These are phyloP conservation scores for Drosophila bifasciata DNA, from an alignment of 1,140 invertebrate species.

Conservation along the genomic window DNA sequence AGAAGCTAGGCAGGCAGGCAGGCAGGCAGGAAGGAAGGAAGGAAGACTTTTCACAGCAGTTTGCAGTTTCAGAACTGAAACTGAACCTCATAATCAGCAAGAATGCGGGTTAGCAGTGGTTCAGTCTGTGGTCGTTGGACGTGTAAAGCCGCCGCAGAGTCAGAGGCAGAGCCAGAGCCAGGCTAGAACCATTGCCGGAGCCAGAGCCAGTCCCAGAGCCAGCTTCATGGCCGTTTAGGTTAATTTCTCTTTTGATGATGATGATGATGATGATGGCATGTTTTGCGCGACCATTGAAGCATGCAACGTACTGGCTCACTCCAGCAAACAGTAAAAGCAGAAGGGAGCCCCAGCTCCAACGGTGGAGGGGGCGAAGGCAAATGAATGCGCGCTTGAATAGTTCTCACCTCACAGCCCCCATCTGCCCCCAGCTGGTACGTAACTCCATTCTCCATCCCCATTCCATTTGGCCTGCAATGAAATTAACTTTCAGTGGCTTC, in stretches of 20 bases:
- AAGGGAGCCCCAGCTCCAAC: constrained; percentile 4
- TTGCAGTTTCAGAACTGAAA: constrained; percentile 44
- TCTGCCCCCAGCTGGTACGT: not conserved
- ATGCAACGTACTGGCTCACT: constrained; percentile 74
- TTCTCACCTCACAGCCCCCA: constrained; percentile 35
- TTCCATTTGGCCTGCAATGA: constrained; percentile 14
- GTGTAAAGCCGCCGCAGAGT: constrained; percentile 44
- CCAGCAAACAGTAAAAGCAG: constrained; percentile 41
- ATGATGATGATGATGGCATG: constrained; percentile 75
- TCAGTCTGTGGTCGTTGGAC: constrained; percentile 17
- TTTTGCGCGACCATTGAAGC: constrained; percentile 77
- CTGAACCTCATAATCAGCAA: constrained; percentile 62
- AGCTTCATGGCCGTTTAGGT: constrained; percentile 79
- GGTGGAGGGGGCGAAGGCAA: constrained; percentile 35
- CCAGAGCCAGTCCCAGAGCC: constrained; percentile 42
- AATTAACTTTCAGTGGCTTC: constrained; percentile 53
- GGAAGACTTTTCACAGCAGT: constrained; percentile 44
- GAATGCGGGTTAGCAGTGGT: constrained; percentile 26
- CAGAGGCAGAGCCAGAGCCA: constrained; percentile 11
- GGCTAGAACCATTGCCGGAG: not conserved
- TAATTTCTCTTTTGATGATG: constrained; percentile 77
- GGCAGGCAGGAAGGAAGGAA: constrained; percentile 27
- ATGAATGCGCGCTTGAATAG: constrained; percentile 76
- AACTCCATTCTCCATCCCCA: constrained; percentile 14
- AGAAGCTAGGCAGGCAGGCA: not conserved